Conservation (phyloP, 2,888 invertebrate genomes). For the Clepsis dumicolana region DNA sequence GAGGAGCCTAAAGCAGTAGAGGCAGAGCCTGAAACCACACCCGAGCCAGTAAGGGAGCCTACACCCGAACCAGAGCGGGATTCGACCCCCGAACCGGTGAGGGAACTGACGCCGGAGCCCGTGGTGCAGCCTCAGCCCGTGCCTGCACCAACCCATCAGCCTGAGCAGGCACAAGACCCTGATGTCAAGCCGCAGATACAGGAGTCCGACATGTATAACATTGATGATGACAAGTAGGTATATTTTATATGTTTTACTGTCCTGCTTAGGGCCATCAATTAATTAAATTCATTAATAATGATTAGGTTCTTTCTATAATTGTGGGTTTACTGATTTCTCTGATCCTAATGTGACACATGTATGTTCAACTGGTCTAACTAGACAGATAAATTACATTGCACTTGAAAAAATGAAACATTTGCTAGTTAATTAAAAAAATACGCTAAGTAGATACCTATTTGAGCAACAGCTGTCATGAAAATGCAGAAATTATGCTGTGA, state of each 20-base stretch:
- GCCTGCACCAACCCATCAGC: conserved; percentile 32
- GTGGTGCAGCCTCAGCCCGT: conserved; percentile 32
- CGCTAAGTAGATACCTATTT: no score
- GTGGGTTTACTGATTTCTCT: no score
- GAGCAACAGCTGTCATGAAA: background rate
- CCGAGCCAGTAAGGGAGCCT: conserved; percentile 5
- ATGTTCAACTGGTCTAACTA: no score
- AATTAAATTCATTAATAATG: no score
- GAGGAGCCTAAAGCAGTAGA: conserved; percentile 58
- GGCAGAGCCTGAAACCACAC: conserved; percentile 47
- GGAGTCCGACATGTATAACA: conserved; percentile 50
- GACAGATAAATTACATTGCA: no score
- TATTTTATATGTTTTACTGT: no score
- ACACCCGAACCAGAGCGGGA: conserved; percentile 32
- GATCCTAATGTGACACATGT: no score
- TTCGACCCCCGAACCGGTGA: conserved; percentile 22
- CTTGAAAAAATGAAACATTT: no score
- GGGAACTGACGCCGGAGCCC: conserved; percentile 26
- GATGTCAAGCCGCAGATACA: conserved; percentile 39
- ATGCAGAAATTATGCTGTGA: background rate
- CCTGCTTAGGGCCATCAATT: no score
- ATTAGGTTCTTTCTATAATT: no score
- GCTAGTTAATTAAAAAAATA: no score
- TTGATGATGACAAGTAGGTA: conserved; percentile 60
- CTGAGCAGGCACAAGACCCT: conserved; percentile 28